These are phyloP conservation scores for Dasysyrphus tricinctus DNA, from an alignment of 2,888 invertebrate genomes.

Conservation along the genomic window DNA sequence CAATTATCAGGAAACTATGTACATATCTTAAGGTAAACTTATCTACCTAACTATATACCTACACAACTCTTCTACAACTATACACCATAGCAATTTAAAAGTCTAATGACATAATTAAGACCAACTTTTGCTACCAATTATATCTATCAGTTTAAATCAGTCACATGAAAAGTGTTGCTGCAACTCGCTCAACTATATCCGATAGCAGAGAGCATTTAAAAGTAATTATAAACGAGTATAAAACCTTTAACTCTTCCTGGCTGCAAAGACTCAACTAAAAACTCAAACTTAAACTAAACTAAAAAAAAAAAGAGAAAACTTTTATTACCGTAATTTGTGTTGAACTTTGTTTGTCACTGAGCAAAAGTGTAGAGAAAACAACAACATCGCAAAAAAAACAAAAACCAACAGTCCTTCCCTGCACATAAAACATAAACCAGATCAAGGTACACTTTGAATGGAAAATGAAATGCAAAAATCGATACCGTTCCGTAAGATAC, in stretches of 20 bases:
- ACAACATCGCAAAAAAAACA: neutral
- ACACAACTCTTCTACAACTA: neutral
- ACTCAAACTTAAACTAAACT: neutral
- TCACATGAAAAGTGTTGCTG: constrained; percentile 45
- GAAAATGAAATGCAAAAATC: constrained; percentile 47
- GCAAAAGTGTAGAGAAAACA: constrained; percentile 6
- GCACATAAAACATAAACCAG: constrained; percentile 61
- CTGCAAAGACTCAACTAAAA: constrained; percentile 26
- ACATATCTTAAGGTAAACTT: neutral
- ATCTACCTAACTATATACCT: neutral
- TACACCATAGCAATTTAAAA: constrained; percentile 51
- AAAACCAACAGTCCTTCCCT: constrained; percentile 35
- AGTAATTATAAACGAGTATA: constrained; percentile 48
- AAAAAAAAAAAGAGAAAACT: constrained; percentile 27
- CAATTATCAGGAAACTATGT: constrained; percentile 30
- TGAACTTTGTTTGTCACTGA: constrained; percentile 64
- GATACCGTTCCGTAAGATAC: constrained; percentile 45
- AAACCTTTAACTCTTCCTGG: constrained; percentile 51
- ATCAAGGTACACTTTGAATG: constrained; percentile 58
- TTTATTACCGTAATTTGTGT: constrained; percentile 60
- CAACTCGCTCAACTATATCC: constrained; percentile 45
- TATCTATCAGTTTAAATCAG: constrained; percentile 54
- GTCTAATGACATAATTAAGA: constrained; percentile 63
- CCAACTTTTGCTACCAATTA: constrained; percentile 59
- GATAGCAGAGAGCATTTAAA: constrained; percentile 41